Evolutionary conservation across 2,113 vertebrate genomes (phyloP).

Genomic region (Chunga burmeisteri): DNA sequence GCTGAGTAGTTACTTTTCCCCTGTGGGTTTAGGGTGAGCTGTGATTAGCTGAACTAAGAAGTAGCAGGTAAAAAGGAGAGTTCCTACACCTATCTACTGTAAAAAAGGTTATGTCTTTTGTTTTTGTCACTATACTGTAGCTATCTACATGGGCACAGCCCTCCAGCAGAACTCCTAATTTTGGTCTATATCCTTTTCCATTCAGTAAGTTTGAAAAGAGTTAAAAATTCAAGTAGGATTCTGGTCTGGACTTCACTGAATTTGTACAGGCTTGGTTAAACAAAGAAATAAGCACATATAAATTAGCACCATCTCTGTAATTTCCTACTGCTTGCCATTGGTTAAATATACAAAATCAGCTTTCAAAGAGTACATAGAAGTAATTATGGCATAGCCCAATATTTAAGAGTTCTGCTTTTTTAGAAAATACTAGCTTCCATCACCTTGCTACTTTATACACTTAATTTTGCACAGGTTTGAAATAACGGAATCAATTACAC

Average conservation of each 20-base stretch:
- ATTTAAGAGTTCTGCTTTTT: not conserved
- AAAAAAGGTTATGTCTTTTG: not conserved
- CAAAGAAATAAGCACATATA: not conserved
- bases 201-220: not conserved
- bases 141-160: not conserved
- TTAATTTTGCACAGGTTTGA: not conserved
- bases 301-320: not conserved
- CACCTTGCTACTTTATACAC: not conserved
- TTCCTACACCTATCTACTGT: not conserved
- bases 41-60: not conserved
- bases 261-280: not conserved
- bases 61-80: not conserved
- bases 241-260: not conserved
- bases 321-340: not conserved
- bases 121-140: not conserved
- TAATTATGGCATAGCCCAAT: not conserved
- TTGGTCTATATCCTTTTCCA: not conserved
- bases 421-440: not conserved
- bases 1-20: not conserved
- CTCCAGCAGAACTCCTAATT: not conserved
- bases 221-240: not conserved
- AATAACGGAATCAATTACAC: not conserved
- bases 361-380: not conserved
- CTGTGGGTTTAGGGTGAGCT: not conserved
- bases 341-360: not conserved